These are phyloP conservation scores for Pelecanus crispus DNA, from an alignment of 2,113 vertebrate genomes.

Conservation along the genomic window DNA sequence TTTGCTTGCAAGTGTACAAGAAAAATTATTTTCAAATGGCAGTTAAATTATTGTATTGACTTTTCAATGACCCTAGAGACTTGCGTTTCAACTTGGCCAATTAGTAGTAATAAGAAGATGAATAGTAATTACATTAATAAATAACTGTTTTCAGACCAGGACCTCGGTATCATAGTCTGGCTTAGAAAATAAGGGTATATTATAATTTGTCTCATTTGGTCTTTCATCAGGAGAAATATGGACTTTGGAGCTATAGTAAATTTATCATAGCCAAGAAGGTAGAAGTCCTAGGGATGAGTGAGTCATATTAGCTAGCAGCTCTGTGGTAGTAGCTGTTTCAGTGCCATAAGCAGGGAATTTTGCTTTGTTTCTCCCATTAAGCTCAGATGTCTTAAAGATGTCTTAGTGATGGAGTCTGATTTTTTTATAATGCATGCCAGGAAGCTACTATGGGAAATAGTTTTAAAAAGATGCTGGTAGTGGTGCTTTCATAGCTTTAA, in stretches of 20 bases:
- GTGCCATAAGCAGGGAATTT: not conserved
- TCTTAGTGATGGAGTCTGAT: not conserved
- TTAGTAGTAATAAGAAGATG: constrained; percentile 46
- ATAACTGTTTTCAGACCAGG: constrained; percentile 40
- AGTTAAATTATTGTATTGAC: constrained; percentile 55
- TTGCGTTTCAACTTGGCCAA: constrained; percentile 58
- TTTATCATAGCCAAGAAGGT: not conserved
- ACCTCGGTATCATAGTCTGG: constrained; percentile 6
- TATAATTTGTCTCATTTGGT: constrained; percentile 29
- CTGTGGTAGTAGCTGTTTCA: constrained; percentile 19
- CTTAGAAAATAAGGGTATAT: constrained; percentile 15
- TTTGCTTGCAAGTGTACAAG: constrained; percentile 39
- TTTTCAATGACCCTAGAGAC: constrained; percentile 52
- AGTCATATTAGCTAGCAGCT: not conserved
- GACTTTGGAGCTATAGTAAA: not conserved
- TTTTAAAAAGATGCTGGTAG: constrained; percentile 41
- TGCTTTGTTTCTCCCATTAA: not conserved
- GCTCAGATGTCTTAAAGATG: constrained; percentile 2
- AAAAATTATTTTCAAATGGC: constrained; percentile 56
- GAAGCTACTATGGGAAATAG: constrained; percentile 7
- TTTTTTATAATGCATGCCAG: not conserved
- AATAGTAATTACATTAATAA: constrained; percentile 45
- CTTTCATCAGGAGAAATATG: not conserved
- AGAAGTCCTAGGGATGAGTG: not conserved
- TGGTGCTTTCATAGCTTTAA: constrained; percentile 50